Conservation (phyloP, 2,888 invertebrate genomes). For the Leuctra nigra region DNA sequence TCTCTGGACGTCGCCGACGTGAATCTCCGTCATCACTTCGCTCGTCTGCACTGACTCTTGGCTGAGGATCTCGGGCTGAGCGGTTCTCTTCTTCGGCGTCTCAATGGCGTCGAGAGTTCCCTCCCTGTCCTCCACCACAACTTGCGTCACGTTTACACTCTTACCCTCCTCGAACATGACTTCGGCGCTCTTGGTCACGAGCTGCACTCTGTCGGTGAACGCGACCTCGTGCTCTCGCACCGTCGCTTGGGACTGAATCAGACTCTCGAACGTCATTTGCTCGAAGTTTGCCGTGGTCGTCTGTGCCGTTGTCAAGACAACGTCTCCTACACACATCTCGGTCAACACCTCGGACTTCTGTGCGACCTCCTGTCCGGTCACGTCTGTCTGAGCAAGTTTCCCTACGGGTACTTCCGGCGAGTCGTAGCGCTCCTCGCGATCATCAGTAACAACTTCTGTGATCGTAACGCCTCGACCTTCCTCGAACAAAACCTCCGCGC, state of each 20-base stretch:
- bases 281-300: constrained; percentile 35
- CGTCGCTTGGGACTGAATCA: constrained; percentile 40
- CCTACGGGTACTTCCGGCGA: constrained; percentile 34
- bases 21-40: constrained; percentile 30
- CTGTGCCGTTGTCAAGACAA: constrained; percentile 34
- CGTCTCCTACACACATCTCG: constrained; percentile 30
- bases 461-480: constrained; percentile 37
- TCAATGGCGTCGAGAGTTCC: constrained; percentile 36
- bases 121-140: constrained; percentile 44
- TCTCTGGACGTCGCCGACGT: constrained; percentile 23
- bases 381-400: constrained; percentile 38
- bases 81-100: constrained; percentile 30
- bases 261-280: constrained; percentile 42
- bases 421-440: constrained; percentile 38
- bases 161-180: constrained; percentile 40
- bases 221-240: constrained; percentile 44
- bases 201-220: constrained; percentile 34
- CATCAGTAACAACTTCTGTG: constrained; percentile 40
- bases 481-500: constrained; percentile 33
- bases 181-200: constrained; percentile 39
- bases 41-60: constrained; percentile 33
- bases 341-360: constrained; percentile 38
- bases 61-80: constrained; percentile 31
- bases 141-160: constrained; percentile 39
- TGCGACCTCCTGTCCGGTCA: constrained; percentile 41